These are phyloP conservation scores for Chaetogeoica ovagalla DNA, from an alignment of 2,888 invertebrate species.

Conservation along the genomic window DNA sequence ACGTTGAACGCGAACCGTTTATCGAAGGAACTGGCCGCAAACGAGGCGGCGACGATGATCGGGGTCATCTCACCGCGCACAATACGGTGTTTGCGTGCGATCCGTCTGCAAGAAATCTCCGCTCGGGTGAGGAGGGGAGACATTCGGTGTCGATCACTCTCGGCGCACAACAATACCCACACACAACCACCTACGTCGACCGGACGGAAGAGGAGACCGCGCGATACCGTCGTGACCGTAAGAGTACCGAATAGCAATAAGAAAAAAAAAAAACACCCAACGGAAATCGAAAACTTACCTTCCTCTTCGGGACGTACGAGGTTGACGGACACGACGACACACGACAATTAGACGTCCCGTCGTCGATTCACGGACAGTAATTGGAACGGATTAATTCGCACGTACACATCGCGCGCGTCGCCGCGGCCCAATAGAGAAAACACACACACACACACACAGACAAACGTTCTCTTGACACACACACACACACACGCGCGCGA, in stretches of 20 bases:
- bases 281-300: conserved; percentile 8
- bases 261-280: background rate
- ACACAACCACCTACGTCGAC: no score
- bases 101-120: no score
- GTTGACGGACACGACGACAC: no score
- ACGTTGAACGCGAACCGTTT: no score
- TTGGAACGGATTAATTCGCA: conserved; percentile 37
- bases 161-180: no score
- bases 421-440: conserved; percentile 4
- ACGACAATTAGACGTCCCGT: background rate
- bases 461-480: background rate
- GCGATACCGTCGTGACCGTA: background rate
- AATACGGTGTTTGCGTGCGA: background rate
- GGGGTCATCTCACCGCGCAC: background rate
- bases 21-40: no score
- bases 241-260: background rate
- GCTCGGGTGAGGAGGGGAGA: no score
- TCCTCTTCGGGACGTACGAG: background rate
- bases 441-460: conserved; percentile 11
- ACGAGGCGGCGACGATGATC: background rate
- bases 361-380: background rate
- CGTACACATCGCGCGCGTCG: conserved; percentile 29
- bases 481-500: background rate
- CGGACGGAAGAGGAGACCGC: no score
- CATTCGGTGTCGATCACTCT: no score